Conservation (phyloP, 1,140 invertebrate species). For the Atta cephalotes region DNA sequence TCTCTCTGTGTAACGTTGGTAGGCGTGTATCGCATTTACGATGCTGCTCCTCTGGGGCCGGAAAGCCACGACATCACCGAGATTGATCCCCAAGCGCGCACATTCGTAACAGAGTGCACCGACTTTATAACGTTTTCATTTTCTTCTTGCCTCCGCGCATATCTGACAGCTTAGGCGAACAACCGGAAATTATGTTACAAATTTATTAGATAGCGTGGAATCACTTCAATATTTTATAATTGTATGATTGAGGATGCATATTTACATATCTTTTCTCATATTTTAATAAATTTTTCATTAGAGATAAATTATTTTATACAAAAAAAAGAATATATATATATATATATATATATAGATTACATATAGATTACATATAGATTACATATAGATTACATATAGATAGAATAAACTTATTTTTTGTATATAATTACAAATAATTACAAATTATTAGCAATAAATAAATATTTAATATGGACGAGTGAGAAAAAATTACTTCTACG, state of each 20-base stretch:
- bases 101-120: neutral
- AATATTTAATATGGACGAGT: no score
- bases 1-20: neutral
- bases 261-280: neutral
- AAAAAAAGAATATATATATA: neutral
- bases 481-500: no score
- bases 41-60: conserved; percentile 14
- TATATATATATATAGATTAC: neutral
- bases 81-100: conserved; percentile 20
- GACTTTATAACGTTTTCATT: conserved; percentile 14
- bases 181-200: neutral
- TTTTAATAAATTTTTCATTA: neutral
- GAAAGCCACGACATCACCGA: conserved; percentile 19
- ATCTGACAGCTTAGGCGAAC: neutral
- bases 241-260: neutral
- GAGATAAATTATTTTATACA: neutral
- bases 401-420: neutral
- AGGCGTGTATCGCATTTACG: conserved; percentile 27
- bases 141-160: conserved; percentile 14
- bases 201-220: neutral
- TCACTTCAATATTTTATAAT: neutral
- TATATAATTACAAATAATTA: no score
- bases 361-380: no score
- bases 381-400: no score
- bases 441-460: no score